Base-by-base conservation (phyloP, 2,113 vertebrate genomes). In the Agapornis roseicollis region DNA sequence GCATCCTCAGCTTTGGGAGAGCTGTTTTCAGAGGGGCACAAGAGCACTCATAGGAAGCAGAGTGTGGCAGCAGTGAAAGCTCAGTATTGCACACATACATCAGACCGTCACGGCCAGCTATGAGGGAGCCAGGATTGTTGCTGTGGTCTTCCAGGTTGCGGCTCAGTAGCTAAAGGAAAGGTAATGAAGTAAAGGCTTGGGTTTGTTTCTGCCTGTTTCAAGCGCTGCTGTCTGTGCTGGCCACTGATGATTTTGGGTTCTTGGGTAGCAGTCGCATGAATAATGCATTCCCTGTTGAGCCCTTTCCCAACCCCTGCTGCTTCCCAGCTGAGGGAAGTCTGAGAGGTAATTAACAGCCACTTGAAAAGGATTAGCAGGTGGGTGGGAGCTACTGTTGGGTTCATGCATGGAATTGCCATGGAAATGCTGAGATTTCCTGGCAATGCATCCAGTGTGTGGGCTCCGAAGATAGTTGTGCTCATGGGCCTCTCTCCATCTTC, bases 341-440 rank as follows among this genome's bases (percentile, higher is more conserved):
- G 84, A 96, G 93, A 95, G 94, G 94, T 95, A 96, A 96, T 97
- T 94, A 96, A 90, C 95, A 96, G 83, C 90, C 90, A 55, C 93
- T 94, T 92, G 92, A 90, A 91, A 92, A 90, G 92, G 93, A 90
- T 96, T 92, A 96, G 93, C 92, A 73, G 88, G 96, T 96, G 94
- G 92, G 94, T 96, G 96, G 96, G 88, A 95, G 93, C 93, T 94
- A 44, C 89, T 64, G 83, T 87, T 96, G 90, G 93, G 92, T 94
- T 96, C 92, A 94, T 85, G 86, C 90, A 95, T 90, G 93, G 93
- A 85, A 96, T 96, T 96, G 87, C 96, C 93, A 97, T 97, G 96
- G 96, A 97, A 97, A 97, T 96, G 92, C 90, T 93, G 93, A 90
- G 73, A 92, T 94, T 96, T 96, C 88, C 93, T 96, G 96, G 96